phyloP scores from a whole-genome alignment of 2,113 vertebrate species.

The Platichthys stellatus region DNA sequence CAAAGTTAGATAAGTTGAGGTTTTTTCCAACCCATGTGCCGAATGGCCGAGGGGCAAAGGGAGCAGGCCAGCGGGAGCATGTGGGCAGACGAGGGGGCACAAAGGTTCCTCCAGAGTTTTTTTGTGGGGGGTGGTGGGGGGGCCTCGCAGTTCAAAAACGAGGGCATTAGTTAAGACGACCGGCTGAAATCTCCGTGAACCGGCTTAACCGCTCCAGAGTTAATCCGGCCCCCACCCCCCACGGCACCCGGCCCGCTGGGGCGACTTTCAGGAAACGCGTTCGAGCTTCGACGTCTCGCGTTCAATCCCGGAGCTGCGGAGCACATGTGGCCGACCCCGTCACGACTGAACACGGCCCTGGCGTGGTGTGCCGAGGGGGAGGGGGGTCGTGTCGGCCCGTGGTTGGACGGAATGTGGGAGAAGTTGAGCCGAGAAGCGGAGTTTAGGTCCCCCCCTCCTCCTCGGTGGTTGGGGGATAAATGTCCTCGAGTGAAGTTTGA shows the following conservation, averaged over 20 bases:
- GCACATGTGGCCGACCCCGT: neutral
- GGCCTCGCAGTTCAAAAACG: conserved; percentile 56
- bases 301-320: neutral
- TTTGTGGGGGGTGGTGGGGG: neutral
- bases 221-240: conserved; percentile 75
- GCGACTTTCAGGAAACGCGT: conserved; percentile 10
- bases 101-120: neutral
- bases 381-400: neutral
- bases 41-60: too few species aligned
- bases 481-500: neutral
- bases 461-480: too few species aligned
- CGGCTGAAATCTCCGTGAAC: conserved; percentile 71
- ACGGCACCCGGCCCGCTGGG: conserved; percentile 15
- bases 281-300: neutral
- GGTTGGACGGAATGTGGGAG: neutral
- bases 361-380: neutral
- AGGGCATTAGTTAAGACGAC: conserved; percentile 46
- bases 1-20: too few species aligned
- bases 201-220: conserved; percentile 65
- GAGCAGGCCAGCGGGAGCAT: neutral
- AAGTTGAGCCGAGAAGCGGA: too few species aligned
- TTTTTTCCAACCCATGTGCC: too few species aligned
- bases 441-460: too few species aligned
- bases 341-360: too few species aligned
- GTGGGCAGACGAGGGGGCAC: too few species aligned